Conservation (phyloP, 2,113 vertebrate species). For the Ctenomys sociabilis region DNA sequence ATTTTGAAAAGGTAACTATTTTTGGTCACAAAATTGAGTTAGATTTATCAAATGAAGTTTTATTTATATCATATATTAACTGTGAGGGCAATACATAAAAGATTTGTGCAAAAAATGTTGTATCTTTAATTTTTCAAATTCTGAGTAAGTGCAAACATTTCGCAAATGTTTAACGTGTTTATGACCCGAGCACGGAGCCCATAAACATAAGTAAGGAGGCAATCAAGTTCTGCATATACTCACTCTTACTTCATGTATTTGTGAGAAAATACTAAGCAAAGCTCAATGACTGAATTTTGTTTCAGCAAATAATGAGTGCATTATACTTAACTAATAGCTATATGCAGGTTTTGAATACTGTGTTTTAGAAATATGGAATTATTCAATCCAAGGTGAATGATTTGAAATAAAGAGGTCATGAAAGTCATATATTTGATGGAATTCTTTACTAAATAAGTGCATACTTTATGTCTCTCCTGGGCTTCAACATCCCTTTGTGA, state of each 20-base stretch:
- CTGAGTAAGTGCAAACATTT: neutral
- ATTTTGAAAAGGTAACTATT: neutral
- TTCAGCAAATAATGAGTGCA: neutral
- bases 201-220: neutral
- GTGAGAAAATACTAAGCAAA: neutral
- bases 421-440: neutral
- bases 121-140: neutral
- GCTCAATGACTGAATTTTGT: neutral
- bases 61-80: neutral
- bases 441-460: neutral
- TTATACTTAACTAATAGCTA: neutral
- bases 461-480: neutral
- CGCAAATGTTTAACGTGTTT: neutral
- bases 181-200: neutral
- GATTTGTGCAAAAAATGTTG: neutral
- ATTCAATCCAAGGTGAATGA: neutral
- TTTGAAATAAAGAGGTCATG: neutral
- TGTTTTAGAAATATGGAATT: neutral
- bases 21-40: neutral
- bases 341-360: neutral
- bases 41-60: neutral
- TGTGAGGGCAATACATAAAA: neutral
- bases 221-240: neutral
- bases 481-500: neutral
- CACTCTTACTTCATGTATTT: neutral